phyloP scores from a whole-genome alignment of 2,888 invertebrate genomes.

The Melanotus villosus region DNA sequence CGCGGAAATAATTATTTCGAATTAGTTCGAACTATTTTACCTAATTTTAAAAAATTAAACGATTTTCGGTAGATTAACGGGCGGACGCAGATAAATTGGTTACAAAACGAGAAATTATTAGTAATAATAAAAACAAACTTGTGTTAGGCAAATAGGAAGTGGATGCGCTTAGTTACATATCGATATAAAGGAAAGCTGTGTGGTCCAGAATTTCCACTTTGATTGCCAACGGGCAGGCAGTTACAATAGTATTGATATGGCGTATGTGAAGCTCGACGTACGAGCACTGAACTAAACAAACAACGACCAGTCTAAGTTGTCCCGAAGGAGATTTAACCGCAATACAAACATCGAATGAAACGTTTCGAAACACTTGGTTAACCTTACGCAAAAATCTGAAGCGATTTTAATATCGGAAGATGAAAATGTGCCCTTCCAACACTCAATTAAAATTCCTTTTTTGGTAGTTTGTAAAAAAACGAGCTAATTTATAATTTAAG shows the following conservation, averaged over 20 bases:
- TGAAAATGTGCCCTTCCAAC: too few relatives aligned
- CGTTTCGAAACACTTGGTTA: not conserved
- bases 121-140: not conserved
- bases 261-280: not conserved
- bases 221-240: not conserved
- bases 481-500: too few relatives aligned
- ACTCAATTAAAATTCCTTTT: too few relatives aligned
- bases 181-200: not conserved
- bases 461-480: too few relatives aligned
- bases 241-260: slow-evolving; percentile 4
- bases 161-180: not conserved
- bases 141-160: not conserved
- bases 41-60: slow-evolving; percentile 33
- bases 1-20: slow-evolving; percentile 48
- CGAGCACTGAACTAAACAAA: slow-evolving; percentile 56
- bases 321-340: slow-evolving; percentile 58
- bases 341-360: slow-evolving; percentile 53
- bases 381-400: not conserved
- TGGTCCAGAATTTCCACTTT: not conserved
- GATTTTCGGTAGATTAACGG: not conserved
- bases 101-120: not conserved
- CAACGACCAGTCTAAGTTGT: slow-evolving; percentile 61
- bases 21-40: slow-evolving; percentile 40
- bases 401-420: not conserved
- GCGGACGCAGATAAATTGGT: not conserved